phyloP scores from a whole-genome alignment of 2,113 vertebrate species.

The Diadophis punctatus region DNA sequence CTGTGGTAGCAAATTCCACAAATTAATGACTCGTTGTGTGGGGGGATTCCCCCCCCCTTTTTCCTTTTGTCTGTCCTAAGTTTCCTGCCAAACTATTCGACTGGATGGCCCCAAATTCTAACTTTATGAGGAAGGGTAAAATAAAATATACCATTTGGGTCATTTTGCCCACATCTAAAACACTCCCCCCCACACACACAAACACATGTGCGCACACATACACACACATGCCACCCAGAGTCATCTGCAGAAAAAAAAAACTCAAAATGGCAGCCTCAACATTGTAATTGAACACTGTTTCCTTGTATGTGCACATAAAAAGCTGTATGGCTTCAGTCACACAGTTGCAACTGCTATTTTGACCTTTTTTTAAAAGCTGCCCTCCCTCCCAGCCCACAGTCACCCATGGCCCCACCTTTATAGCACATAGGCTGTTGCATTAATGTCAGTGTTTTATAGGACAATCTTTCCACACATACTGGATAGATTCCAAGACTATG shows the following conservation, averaged over 20 bases:
- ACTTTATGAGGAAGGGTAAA: not conserved
- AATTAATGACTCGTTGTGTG: not conserved
- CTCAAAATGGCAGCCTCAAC: not conserved
- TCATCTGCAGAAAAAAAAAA: not conserved
- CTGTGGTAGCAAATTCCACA: not conserved
- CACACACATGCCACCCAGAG: not conserved
- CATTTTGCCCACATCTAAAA: not conserved
- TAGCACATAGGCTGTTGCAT: not conserved
- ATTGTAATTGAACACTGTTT: not conserved
- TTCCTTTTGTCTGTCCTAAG: not conserved
- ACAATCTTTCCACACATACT: not conserved
- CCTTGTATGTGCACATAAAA: not conserved
- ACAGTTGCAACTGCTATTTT: not conserved
- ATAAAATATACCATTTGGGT: not conserved
- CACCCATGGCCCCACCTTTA: not conserved
- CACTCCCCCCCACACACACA: not conserved
- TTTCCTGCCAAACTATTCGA: not conserved
- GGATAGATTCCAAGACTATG: not conserved
- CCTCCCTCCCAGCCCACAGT: fast-evolving
- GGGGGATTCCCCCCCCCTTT: too few relatives aligned
- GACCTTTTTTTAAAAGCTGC: not conserved
- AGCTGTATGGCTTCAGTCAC: not conserved
- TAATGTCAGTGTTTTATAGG: not conserved
- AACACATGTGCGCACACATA: not conserved
- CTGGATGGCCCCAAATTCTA: not conserved